Conservation (phyloP, 2,888 invertebrate species). For the Athetis lepigone region DNA sequence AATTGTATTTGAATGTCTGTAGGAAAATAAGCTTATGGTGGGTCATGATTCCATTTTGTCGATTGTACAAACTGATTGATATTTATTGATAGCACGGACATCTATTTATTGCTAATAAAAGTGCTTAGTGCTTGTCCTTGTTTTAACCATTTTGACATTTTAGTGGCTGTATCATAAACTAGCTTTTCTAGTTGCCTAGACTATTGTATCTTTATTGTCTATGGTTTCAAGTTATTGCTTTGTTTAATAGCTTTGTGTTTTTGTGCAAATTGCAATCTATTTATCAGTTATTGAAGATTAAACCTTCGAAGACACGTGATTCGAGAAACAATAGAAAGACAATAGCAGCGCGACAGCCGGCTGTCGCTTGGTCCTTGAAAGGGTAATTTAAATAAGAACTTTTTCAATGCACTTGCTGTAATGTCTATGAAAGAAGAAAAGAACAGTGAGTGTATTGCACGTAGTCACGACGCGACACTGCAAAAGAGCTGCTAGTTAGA, state of each 20-base stretch:
- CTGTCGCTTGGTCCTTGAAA: no score
- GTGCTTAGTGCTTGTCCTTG: background rate
- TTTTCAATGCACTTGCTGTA: background rate
- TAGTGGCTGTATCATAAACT: slow-evolving; percentile 27
- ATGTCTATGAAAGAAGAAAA: background rate
- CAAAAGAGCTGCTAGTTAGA: slow-evolving; percentile 6
- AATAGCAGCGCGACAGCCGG: no score
- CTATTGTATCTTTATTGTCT: slow-evolving; percentile 14
- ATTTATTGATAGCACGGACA: slow-evolving; percentile 16
- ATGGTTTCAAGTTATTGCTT: slow-evolving; percentile 8
- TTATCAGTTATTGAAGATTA: background rate
- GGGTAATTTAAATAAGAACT: no score
- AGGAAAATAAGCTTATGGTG: no score
- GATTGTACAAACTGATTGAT: slow-evolving; percentile 32
- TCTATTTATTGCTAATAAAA: slow-evolving; percentile 1
- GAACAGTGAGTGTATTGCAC: slow-evolving; percentile 1
- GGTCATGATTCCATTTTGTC: no score
- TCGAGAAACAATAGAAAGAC: no score
- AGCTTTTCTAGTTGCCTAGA: slow-evolving; percentile 28
- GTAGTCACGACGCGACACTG: slow-evolving; percentile 7
- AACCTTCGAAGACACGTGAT: no score
- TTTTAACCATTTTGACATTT: slow-evolving; percentile 30
- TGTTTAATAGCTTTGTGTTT: background rate
- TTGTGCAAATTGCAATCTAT: background rate
- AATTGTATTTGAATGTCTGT: no score